These are phyloP conservation scores for Semotilus atromaculatus DNA, from an alignment of 2,797 vertebrate species.

Conservation along the genomic window DNA sequence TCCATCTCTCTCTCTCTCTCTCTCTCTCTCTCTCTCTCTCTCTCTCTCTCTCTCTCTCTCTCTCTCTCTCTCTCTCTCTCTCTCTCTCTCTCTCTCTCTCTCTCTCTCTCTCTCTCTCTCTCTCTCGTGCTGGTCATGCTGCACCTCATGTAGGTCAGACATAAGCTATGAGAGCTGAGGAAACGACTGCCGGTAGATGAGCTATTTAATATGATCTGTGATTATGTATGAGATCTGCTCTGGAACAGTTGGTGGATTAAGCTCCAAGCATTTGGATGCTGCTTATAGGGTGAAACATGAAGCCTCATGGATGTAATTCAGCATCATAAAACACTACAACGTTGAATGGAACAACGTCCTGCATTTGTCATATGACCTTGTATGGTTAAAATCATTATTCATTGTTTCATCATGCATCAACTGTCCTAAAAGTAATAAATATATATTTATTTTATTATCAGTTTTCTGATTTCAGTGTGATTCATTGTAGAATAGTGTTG, in stretches of 20 bases:
- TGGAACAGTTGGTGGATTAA: slow-evolving; percentile 58
- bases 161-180: slow-evolving; percentile 7
- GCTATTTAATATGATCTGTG: slow-evolving; percentile 33
- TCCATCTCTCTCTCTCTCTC: no score
- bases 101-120: no score
- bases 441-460: no score
- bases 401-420: background rate
- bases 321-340: background rate
- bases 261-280: slow-evolving; percentile 41
- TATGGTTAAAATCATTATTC: background rate
- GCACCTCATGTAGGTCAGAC: slow-evolving; percentile 8
- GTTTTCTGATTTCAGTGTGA: background rate
- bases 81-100: no score
- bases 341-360: background rate
- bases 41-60: no score
- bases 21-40: no score
- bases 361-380: background rate
- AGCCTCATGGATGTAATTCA: slow-evolving; percentile 16
- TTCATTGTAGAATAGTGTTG: background rate
- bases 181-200: slow-evolving; percentile 6
- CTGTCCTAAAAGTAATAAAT: background rate
- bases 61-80: no score
- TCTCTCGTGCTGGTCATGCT: background rate
- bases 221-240: slow-evolving; percentile 6
- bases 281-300: slow-evolving; percentile 8